Evolutionary conservation across 2,797 vertebrate genomes (phyloP).

Genomic region (Saxicola maurus): DNA sequence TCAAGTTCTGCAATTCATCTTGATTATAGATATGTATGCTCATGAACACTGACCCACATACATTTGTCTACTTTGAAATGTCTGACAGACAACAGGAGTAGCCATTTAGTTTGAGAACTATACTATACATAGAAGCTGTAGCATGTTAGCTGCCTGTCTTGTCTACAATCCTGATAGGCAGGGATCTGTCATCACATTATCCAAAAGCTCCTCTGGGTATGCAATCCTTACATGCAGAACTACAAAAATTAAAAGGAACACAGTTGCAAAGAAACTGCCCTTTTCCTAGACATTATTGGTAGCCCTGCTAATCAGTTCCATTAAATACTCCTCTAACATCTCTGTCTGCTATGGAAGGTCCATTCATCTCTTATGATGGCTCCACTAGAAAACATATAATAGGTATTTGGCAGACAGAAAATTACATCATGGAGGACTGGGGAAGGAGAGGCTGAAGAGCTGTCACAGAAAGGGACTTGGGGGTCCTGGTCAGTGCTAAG

Average conservation of each 20-base stretch:
- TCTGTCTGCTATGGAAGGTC: not conserved
- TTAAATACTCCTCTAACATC: not conserved
- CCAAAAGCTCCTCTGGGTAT: not conserved
- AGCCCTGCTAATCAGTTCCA: not conserved
- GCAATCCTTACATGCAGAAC: not conserved
- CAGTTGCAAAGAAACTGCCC: not conserved
- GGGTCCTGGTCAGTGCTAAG: rapidly evolving
- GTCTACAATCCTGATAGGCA: not conserved
- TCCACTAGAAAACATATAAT: not conserved
- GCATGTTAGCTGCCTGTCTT: not conserved
- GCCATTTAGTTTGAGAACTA: not conserved
- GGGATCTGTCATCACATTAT: not conserved
- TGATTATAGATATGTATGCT: not conserved
- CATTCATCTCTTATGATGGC: not conserved
- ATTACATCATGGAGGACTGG: not conserved
- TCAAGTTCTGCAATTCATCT: slow-evolving; percentile 20
- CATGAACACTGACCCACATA: not conserved
- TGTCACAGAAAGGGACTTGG: not conserved
- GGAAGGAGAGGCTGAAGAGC: rapidly evolving
- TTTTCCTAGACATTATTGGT: not conserved
- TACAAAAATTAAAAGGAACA: not conserved
- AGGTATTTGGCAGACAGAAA: not conserved
- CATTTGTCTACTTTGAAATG: slow-evolving; percentile 1
- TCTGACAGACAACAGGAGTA: not conserved
- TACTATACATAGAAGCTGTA: not conserved